Evolutionary conservation across 2,888 invertebrate genomes (phyloP).

Genomic region (Parthenolecanium corni): DNA sequence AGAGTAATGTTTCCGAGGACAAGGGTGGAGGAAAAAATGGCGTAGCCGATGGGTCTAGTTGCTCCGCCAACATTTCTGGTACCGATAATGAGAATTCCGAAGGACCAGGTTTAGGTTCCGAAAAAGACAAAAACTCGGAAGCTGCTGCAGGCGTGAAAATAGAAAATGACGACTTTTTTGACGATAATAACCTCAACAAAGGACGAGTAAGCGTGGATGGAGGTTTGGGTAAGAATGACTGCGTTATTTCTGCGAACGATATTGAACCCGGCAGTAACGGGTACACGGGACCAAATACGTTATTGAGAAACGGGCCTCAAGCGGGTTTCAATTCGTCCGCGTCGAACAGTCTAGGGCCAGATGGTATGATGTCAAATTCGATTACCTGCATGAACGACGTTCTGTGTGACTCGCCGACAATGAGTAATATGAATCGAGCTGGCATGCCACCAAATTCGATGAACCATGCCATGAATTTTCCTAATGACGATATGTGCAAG

Average conservation of each 20-base stretch:
- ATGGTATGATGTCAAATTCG: slow-evolving; percentile 37
- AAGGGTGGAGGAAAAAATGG: background rate
- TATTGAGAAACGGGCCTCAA: background rate
- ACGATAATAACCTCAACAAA: background rate
- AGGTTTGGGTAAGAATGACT: background rate
- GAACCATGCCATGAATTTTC: slow-evolving; percentile 32
- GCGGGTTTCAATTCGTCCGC: background rate
- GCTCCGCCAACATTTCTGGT: too few relatives aligned
- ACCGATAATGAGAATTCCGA: too few relatives aligned
- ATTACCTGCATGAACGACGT: slow-evolving; percentile 39
- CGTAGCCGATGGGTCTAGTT: background rate
- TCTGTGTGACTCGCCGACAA: slow-evolving; percentile 10
- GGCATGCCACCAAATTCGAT: slow-evolving; percentile 32
- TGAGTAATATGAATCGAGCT: slow-evolving; percentile 31
- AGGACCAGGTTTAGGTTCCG: background rate
- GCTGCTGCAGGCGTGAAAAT: background rate
- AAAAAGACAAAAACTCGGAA: slow-evolving; percentile 3
- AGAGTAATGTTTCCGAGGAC: background rate
- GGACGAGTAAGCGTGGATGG: background rate
- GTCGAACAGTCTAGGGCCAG: background rate
- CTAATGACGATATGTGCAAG: slow-evolving; percentile 42
- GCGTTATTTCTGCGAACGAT: background rate
- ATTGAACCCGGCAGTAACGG: slow-evolving; percentile 2
- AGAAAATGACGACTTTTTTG: slow-evolving; percentile 19
- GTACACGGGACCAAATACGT: background rate